Evolutionary conservation across 1,140 invertebrate genomes (phyloP).

Genomic region (Cryptotermes secundus): DNA sequence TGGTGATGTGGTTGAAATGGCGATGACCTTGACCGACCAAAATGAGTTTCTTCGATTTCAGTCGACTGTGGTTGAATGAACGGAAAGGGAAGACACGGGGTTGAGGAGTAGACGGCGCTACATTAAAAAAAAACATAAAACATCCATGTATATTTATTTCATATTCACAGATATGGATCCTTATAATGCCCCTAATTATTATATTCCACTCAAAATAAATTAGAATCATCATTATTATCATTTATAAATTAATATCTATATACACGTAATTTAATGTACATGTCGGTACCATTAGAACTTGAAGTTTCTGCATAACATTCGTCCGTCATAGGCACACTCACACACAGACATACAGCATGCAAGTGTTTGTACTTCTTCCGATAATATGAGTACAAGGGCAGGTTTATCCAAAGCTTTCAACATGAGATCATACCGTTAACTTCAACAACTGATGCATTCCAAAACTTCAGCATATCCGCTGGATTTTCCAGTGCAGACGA

Average conservation of each 20-base stretch:
- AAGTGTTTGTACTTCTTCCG: neutral
- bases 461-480: too few species aligned
- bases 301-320: neutral
- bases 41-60: too few species aligned
- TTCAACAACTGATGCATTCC: too few species aligned
- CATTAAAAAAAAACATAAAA: neutral
- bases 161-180: neutral
- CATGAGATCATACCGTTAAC: too few species aligned
- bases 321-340: neutral
- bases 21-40: too few species aligned
- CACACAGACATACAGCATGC: neutral
- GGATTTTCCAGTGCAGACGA: too few species aligned
- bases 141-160: neutral
- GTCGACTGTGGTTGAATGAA: too few species aligned
- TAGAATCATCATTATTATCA: neutral
- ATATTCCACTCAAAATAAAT: slow-evolving; percentile 20
- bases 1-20: too few species aligned
- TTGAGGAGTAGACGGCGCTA: too few species aligned
- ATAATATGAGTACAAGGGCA: too few species aligned
- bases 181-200: slow-evolving; percentile 11
- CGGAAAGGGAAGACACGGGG: too few species aligned
- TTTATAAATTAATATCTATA: slow-evolving; percentile 21
- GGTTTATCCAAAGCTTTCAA: too few species aligned
- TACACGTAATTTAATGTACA: slow-evolving; percentile 17
- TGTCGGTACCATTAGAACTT: neutral